Evolutionary conservation across 2,888 invertebrate species (phyloP).

Genomic region (Abrostola triplasia): DNA sequence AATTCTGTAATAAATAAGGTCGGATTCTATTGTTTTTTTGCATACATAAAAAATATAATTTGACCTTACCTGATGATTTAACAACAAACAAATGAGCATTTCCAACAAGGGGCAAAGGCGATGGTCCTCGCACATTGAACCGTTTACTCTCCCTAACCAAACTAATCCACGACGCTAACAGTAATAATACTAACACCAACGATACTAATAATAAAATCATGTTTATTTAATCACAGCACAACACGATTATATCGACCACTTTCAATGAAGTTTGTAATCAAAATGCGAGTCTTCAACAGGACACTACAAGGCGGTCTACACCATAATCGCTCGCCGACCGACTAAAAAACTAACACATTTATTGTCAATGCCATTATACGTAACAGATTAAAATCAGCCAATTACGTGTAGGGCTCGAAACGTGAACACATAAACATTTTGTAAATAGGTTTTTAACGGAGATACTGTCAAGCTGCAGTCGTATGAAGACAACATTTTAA

Average conservation of each 20-base stretch:
- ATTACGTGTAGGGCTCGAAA: background rate
- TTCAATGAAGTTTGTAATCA: constrained; percentile 35
- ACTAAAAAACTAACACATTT: constrained; percentile 27
- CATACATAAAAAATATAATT: background rate
- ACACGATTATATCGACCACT: constrained; percentile 30
- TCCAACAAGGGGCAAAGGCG: constrained; percentile 82
- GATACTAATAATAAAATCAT: constrained; percentile 58
- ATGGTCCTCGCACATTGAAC: constrained; percentile 70
- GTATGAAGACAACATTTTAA: too few species aligned
- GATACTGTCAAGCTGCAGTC: background rate
- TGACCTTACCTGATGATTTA: constrained; percentile 72
- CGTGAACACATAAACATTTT: background rate
- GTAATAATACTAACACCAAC: constrained; percentile 45
- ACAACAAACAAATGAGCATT: constrained; percentile 83
- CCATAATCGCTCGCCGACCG: constrained; percentile 20
- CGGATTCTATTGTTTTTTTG: too few species aligned
- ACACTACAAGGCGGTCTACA: constrained; percentile 26
- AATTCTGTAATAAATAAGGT: too few species aligned
- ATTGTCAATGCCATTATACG: constrained; percentile 27
- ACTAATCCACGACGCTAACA: constrained; percentile 66
- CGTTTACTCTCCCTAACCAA: constrained; percentile 58
- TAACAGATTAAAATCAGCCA: constrained; percentile 20
- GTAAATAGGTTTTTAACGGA: background rate
- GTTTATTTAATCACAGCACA: constrained; percentile 73
- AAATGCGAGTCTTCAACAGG: constrained; percentile 26